Conservation (phyloP, 2,797 vertebrate genomes). For the Mormyrus proboscirostris region DNA sequence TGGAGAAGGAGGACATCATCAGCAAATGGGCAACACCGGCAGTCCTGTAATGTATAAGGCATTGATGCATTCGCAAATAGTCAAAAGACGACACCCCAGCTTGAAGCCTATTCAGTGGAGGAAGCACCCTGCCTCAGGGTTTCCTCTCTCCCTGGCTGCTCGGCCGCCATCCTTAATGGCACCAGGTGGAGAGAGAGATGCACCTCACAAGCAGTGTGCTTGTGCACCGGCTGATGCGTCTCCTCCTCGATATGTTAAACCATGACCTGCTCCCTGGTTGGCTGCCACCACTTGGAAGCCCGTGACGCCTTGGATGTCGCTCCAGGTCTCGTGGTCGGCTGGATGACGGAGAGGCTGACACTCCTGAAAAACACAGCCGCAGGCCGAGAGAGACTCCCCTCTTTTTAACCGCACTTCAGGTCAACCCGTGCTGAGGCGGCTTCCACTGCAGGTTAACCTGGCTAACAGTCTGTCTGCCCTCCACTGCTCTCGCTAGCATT, state of each 20-base stretch:
- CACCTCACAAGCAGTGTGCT: neutral
- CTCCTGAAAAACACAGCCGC: neutral
- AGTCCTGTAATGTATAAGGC: neutral
- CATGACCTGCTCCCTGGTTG: neutral
- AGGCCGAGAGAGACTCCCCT: conserved; percentile 22
- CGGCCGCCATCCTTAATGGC: neutral
- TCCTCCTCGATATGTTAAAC: neutral
- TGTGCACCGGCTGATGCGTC: neutral
- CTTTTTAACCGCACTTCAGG: conserved; percentile 31
- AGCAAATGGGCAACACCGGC: neutral
- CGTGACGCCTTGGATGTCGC: neutral
- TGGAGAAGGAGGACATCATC: conserved; percentile 21
- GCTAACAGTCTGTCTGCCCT: conserved; percentile 43
- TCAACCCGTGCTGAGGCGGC: conserved; percentile 34
- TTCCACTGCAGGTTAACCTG: conserved; percentile 45
- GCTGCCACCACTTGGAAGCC: neutral
- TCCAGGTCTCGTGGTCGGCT: neutral
- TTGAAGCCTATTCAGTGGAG: neutral
- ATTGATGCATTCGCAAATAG: neutral
- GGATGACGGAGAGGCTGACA: neutral
- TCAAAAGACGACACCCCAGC: neutral
- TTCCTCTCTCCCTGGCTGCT: neutral
- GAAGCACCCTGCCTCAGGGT: neutral
- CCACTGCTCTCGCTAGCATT: conserved; percentile 34
- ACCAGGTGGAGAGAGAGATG: neutral